Evolutionary conservation across 2,888 invertebrate genomes (phyloP), one percentile per base, ranked within the genome.

Genomic region (Eucera pruinosa): DNA sequence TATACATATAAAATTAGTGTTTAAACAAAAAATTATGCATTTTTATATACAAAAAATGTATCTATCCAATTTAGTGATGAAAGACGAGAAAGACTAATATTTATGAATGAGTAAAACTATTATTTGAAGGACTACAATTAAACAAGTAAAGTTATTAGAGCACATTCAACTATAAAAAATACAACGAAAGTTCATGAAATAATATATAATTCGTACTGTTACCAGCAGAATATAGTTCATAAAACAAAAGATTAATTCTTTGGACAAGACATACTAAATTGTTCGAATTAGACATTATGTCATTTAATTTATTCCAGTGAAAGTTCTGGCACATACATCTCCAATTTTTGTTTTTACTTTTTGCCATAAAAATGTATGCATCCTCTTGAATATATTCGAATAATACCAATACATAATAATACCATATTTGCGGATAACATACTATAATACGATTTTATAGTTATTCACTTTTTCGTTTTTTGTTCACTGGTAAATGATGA

Each of bases 401-500:
- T 50, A 61, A 77, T 57, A 47, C 18, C 27, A 30, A 54, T 60
- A 43, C 39, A 57, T 50, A 30, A 73, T 57, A 72, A 66, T 68
- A 62, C 23, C 30, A 20, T 61, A 52, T 55, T 36, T 48, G 61
- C 33, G 27, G 64, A 33, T 20, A 58, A 74, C 23, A 45, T 18
- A 43, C 33, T 52, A 57, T 47, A 64, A 62, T 60, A 64, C 47
- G 58, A 75, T 60, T 68, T 54, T 50, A 65, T 54, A 54, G 50
- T 65, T 54, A 48, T 57, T 60, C 50, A 41, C 25, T 36, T 18
- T 6, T n/a, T 47, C 33, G 13, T 50, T 27, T 43, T 30, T 7
- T n/a, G n/a, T 48, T 61, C 64, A 69, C 57, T 64, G 68, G 47
- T 55, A 64, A 65, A 75, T 48, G 36, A 65, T 55, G 36, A 65